Conservation (phyloP, 2,797 vertebrate genomes). For the Gouania willdenowi region DNA sequence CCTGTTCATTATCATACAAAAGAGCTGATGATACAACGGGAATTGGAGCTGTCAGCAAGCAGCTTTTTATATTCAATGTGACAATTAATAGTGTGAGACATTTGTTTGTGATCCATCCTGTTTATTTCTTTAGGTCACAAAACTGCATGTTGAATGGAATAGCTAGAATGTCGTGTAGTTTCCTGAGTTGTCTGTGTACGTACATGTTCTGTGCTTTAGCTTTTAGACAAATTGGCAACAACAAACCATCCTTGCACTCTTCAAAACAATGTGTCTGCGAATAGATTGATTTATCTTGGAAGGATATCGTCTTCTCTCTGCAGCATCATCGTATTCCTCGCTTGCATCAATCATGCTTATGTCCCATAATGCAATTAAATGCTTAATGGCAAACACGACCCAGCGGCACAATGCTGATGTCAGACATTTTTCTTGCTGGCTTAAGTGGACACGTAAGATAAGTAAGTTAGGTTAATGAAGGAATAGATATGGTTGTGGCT, state of each 20-base stretch:
- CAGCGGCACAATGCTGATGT: conserved; percentile 64
- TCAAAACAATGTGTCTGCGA: conserved; percentile 39
- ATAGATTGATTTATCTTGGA: conserved; percentile 36
- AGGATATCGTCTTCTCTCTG: conserved; percentile 33
- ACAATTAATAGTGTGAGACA: no score
- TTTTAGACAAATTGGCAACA: not conserved
- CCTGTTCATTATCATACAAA: no score
- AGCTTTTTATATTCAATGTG: no score
- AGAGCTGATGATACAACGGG: no score
- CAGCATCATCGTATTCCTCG: conserved; percentile 43
- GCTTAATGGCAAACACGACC: conserved; percentile 66
- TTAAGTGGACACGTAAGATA: conserved; percentile 65
- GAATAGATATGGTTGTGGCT: conserved; percentile 32
- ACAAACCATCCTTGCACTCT: conserved; percentile 21
- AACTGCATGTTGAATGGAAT: no score
- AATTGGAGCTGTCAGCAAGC: no score
- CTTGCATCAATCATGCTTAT: conserved; percentile 74
- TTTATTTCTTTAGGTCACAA: no score
- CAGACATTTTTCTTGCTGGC: conserved; percentile 66
- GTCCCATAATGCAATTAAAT: conserved; percentile 74
- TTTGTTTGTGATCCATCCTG: no score
- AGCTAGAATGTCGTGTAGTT: no score
- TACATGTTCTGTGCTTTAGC: not conserved
- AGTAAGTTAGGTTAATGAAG: conserved; percentile 65
- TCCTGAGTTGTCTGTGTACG: no score